Conservation (phyloP, 2,797 vertebrate genomes). For the Tachyglossus aculeatus region DNA sequence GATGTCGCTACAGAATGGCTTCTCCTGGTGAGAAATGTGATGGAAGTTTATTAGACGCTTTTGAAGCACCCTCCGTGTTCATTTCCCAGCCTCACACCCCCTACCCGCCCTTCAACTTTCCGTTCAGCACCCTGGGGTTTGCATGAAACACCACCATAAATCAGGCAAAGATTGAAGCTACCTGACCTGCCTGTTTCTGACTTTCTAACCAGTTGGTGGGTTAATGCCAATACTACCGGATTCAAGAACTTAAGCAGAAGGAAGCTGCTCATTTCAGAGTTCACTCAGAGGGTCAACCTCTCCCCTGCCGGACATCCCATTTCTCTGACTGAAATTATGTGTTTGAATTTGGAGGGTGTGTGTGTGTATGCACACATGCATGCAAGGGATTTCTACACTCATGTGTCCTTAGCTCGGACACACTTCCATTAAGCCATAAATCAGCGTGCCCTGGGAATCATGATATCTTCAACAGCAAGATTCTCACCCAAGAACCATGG, state of each 20-base stretch:
- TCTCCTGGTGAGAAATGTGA: background rate
- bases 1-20: background rate
- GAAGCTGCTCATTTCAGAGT: constrained; percentile 56
- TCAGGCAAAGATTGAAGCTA: background rate
- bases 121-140: constrained; percentile 16
- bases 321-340: background rate
- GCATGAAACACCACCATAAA: background rate
- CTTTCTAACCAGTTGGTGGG: too few relatives aligned
- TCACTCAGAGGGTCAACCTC: background rate
- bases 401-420: background rate
- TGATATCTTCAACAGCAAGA: background rate
- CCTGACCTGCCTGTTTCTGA: background rate
- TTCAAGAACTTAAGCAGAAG: too few relatives aligned
- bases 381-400: too few relatives aligned
- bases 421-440: too few relatives aligned
- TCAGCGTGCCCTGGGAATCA: background rate
- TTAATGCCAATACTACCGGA: too few relatives aligned
- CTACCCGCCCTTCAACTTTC: constrained; percentile 29
- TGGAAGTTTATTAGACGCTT: background rate
- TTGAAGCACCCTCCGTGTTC: background rate
- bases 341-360: background rate
- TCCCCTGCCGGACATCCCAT: background rate
- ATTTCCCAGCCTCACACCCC: background rate
- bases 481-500: background rate
- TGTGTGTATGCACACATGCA: background rate